Evolutionary conservation across 1,140 invertebrate genomes (phyloP), one percentile per base, ranked within the genome.

Genomic region (Chrysomallon squamiferum): DNA sequence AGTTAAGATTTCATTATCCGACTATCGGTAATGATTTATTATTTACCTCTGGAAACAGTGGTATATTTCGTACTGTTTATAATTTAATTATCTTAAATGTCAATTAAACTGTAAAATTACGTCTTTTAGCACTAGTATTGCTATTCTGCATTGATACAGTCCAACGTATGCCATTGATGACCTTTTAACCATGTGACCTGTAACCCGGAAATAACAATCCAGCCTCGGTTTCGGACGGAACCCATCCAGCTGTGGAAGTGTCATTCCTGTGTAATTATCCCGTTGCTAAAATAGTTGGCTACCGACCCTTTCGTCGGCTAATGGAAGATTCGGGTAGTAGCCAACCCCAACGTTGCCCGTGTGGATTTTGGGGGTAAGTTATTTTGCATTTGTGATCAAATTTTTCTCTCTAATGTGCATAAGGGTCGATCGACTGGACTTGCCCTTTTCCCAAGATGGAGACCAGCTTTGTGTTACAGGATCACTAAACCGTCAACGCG

Each of bases 311-410:
- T 49, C 32, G 35, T 61, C 49, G 45, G 27, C 62, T 49, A 61
- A 84, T 84, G 82, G 82, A 78, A 66, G 76, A 84, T 66, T 84
- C 82, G 20, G 80, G 80, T 59, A 80, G 76, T 64, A 75, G 74
- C 61, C 67, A 78, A 69, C 75, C 77, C 61, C 74, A 75, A 33
- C 62, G 74, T 60, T 84, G 82, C 66, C 79, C 82, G 15, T 84
- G 82, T 75, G 82, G 82, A 63, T 84, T 84, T 69, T 84, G 77
- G 76, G 82, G 82, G 82, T 84, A 77, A 80, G 75, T 62, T 35
- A 52, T 11, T 0, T 5, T 9, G 22, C n/a, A 38, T 65, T 69
- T 11, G 15, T 27, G 50, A 30, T 25, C 20, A 52, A 64, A 41
- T 50, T 50, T 32, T 57, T 18, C 35, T 43, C 32, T 30, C 32